Base-by-base conservation (phyloP, 2,888 invertebrate species). In the Nemapogon koenigi region DNA sequence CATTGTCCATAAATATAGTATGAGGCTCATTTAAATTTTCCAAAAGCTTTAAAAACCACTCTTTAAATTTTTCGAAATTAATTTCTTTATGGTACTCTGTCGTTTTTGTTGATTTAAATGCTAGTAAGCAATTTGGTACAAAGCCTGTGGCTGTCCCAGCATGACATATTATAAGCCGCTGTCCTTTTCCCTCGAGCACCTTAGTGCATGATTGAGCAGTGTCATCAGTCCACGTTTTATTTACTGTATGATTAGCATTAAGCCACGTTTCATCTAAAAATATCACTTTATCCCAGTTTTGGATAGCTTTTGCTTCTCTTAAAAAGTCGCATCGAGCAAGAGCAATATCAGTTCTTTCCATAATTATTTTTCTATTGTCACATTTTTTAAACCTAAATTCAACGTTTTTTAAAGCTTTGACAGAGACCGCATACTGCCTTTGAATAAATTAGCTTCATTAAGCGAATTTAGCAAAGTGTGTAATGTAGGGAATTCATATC, bases 191-290 rank as follows among this genome's bases (percentile, higher is more conserved):
- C 16, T 16, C 28, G 11, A 33, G 38, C 22, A 35, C 30, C 36
- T 40, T 37, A 26, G 16, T 27, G 27, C 10, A 28, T 32, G 16
- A 35, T 27, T 27, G 7, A 13, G 18, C 25, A 10, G 42, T 44
- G 35, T 42, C 37, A 39, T 46, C 44, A 11, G 42, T 44, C 39
- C 40, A 45, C 13, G 36, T 18, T 18, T 38, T 33, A 10, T 33
- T 35, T 35, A 42, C 35, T 26, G 44, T 41, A n/a, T n/a, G n/a
- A n/a, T n/a, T n/a, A n/a, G n/a, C n/a, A n/a, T n/a, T n/a, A n/a
- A n/a, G n/a, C 44, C 48, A 44, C n/a, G 45, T 46, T 35, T 45
- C 42, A 36, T 46, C 43, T 6, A 48, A 8, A 36, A 45, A 47
- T 3, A 49, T 40, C 11, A 49, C 40, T 22, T 47, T 49, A 10